phyloP scores from a whole-genome alignment of 1,140 invertebrate species.

The Diploscapter pachys region DNA sequence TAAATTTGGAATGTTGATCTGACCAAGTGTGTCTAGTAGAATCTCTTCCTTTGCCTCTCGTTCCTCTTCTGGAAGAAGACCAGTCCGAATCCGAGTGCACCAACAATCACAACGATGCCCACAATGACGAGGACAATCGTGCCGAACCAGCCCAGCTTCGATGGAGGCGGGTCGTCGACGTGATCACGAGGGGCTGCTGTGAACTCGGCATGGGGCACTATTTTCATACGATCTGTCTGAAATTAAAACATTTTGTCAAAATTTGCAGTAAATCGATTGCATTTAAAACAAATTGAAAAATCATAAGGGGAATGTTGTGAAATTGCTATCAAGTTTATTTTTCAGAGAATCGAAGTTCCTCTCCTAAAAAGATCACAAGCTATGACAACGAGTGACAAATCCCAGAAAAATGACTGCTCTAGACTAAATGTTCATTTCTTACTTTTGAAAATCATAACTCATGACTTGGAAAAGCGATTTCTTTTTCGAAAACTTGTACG shows the following conservation, averaged over 20 bases:
- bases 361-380: too few species aligned
- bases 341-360: too few species aligned
- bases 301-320: too few species aligned
- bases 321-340: too few species aligned
- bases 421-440: too few species aligned
- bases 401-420: not conserved
- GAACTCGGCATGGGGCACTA: conserved; percentile 51
- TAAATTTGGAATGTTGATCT: too few species aligned
- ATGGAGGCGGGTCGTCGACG: conserved; percentile 45
- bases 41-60: conserved; percentile 48
- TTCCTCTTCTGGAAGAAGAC: conserved; percentile 49
- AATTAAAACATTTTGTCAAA: conserved; percentile 1
- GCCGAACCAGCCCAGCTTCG: conserved; percentile 53
- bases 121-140: conserved; percentile 51
- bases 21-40: conserved; percentile 36
- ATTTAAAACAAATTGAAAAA: too few species aligned
- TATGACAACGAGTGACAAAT: too few species aligned
- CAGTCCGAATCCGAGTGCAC: conserved; percentile 49
- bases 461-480: too few species aligned
- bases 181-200: conserved; percentile 56
- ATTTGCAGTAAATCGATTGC: not conserved
- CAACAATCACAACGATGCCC: conserved; percentile 51
- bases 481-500: too few species aligned
- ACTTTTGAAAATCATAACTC: too few species aligned
- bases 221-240: conserved; percentile 37